Evolutionary conservation across 2,113 vertebrate genomes (phyloP).

Genomic region (Camelus bactrianus): DNA sequence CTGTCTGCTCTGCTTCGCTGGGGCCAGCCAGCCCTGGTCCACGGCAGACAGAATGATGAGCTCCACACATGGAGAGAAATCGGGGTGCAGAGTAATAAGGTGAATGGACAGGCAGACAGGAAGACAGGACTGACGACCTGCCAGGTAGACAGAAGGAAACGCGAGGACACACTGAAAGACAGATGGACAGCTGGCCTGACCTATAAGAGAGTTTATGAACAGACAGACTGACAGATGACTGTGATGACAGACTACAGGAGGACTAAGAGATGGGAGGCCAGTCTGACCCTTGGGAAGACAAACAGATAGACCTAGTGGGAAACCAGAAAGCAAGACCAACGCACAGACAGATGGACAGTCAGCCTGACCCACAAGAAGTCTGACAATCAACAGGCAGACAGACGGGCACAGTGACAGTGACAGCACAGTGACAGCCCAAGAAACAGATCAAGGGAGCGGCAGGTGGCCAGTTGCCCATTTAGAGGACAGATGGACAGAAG

Average conservation of each 20-base stretch:
- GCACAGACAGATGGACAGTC: not conserved
- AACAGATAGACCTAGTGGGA: not conserved
- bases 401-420: not conserved
- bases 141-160: not conserved
- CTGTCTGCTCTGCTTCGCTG: fast-evolving
- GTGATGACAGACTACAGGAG: not conserved
- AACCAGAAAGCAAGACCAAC: not conserved
- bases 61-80: not conserved
- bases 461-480: not conserved
- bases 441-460: not conserved
- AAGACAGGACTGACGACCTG: not conserved
- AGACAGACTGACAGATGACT: not conserved
- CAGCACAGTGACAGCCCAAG: not conserved
- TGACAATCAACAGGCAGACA: not conserved
- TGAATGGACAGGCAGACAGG: not conserved
- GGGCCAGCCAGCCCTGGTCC: not conserved
- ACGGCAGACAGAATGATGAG: not conserved
- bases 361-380: not conserved
- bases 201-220: not conserved
- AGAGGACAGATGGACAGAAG: not conserved
- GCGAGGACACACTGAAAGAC: not conserved
- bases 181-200: not conserved
- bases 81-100: not conserved
- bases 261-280: not conserved
- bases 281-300: not conserved